A percentile compares a stretch with the other conserved stretches of the same genome.
These are phyloP conservation scores for Tridacna crocea DNA, from an alignment of 2,888 invertebrate genomes.

Conservation along the genomic window DNA sequence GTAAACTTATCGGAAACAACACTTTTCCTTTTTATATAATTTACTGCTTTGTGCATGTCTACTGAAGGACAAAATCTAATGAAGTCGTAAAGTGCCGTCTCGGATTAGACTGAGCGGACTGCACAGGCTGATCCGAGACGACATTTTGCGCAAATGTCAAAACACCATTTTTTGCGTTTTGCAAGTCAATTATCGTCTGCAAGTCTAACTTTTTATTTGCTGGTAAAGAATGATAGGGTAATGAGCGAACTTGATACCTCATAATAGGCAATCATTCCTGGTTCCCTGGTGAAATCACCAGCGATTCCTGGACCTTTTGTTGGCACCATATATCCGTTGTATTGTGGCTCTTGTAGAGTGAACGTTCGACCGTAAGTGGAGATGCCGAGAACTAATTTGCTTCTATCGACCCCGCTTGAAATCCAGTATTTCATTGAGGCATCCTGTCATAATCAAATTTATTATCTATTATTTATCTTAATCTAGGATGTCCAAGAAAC, in stretches of 20 bases:
- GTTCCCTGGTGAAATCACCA: constrained; percentile 67
- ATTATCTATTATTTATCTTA: too few species aligned
- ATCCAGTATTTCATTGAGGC: constrained; percentile 64
- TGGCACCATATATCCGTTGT: constrained; percentile 62
- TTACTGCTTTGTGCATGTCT: too few species aligned
- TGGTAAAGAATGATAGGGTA: background rate
- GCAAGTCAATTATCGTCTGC: too few species aligned
- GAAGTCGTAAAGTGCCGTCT: too few species aligned
- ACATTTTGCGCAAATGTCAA: too few species aligned
- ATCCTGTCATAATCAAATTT: constrained; percentile 54
- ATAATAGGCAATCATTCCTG: constrained; percentile 73
- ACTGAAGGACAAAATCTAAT: too few species aligned
- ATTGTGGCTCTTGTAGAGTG: constrained; percentile 86
- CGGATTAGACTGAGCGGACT: too few species aligned
- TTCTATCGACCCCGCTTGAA: constrained; percentile 93
- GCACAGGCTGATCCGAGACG: too few species aligned
- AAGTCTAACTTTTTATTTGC: background rate
- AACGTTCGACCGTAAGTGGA: constrained; percentile 97
- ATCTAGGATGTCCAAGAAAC: too few species aligned
- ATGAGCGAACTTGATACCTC: constrained; percentile 60
- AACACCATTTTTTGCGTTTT: too few species aligned
- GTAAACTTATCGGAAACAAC: too few species aligned
- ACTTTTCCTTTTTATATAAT: too few species aligned
- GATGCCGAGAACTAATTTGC: constrained; percentile 96
- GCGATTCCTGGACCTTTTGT: constrained; percentile 59